Base-by-base conservation (phyloP, 2,888 invertebrate species). In the Eristalinus aeneus region DNA sequence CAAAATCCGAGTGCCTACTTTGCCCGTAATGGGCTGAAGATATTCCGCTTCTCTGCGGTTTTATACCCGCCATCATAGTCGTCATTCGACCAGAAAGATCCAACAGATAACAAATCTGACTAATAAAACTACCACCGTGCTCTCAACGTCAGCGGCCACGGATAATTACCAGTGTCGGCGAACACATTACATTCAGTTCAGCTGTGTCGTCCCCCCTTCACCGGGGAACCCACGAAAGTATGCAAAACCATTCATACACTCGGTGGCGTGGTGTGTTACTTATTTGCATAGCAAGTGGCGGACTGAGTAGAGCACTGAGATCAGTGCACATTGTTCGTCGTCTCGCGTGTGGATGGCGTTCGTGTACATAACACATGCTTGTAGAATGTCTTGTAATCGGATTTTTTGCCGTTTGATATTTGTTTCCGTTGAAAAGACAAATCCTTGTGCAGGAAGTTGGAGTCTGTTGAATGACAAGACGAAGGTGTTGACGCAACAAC, bases 131-230 rank as follows among this genome's bases (percentile, higher is more conserved):
- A 27, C 76, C 56, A 80, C 58, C 46, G 9, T 12, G 60, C 73
- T 78, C 63, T 60, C 77, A 64, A 77, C 71, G 74, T 74, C 75
- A 72, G 71, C 80, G 65, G 68, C 80, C 76, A 68, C 58, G 73
- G 80, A 68, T 85, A 85, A 85, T 85, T 80, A 85, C 80, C 72
- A 46, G 71, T 67, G 63, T 64, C 74, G 78, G 69, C 79, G 32
- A 75, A 68, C 56, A 84, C 67, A 75, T 75, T 75, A 75, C 75
- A 23, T 54, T 69, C 53, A 67, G 60, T 75, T 71, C 61, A 61
- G 74, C 46, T 46, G 46, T 46, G 46, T 46, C 46, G 8, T 8
- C 16, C 16, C 46, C 46, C 8, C 32, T 61, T 32, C 58, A 10
- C 20, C 54, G n/a, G n/a, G n/a, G n/a, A n/a, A 60, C 32, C 31